Evolutionary conservation across 2,113 vertebrate genomes (phyloP), one percentile per base, ranked within the genome.

Genomic region (Irena cyanogastra): DNA sequence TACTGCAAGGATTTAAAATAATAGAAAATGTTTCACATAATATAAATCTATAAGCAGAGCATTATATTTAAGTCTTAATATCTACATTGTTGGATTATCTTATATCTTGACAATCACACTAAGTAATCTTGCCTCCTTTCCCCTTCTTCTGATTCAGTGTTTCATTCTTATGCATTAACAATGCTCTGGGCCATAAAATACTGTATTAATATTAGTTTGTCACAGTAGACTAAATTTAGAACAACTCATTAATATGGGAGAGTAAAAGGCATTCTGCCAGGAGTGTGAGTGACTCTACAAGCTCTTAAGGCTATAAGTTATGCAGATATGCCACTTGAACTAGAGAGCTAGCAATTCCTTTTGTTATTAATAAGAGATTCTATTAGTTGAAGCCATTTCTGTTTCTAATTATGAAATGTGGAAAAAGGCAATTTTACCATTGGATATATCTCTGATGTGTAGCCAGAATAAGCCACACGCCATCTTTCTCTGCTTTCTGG

Each of bases 151-250:
- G 97, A 98, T 98, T 98, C 97, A 97, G 96, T 95, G 95, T 98
- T 98, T 97, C 98, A 97, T 98, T 98, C 97, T 96, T 97, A 97
- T 98, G 98, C 98, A 98, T 98, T 98, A 98, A 97, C 97, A 98
- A 98, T 98, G 97, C 98, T 97, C 95, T 97, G 96, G 97, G 98
- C 97, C 97, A 98, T 98, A 98, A 98, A 98, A 98, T 98, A 98
- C 97, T 98, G 97, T 98, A 98, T 98, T 98, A 98, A 98, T 98
- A 98, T 98, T 98, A 98, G 98, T 98, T 98, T 98, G 98, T 98
- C 98, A 98, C 97, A 97, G 98, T 85, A 97, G 97, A 98, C 98
- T 98, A 98, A 98, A 98, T 98, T 98, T 98, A 98, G 98, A 98
- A 98, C 98, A 98, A 98, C 97, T 98, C 98, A 98, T 98, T 98